Percentiles rank a stretch among this genome's conserved stretches.
Evolutionary conservation across 2,888 invertebrate genomes (phyloP).

Genomic region (Oscheius sp.): DNA sequence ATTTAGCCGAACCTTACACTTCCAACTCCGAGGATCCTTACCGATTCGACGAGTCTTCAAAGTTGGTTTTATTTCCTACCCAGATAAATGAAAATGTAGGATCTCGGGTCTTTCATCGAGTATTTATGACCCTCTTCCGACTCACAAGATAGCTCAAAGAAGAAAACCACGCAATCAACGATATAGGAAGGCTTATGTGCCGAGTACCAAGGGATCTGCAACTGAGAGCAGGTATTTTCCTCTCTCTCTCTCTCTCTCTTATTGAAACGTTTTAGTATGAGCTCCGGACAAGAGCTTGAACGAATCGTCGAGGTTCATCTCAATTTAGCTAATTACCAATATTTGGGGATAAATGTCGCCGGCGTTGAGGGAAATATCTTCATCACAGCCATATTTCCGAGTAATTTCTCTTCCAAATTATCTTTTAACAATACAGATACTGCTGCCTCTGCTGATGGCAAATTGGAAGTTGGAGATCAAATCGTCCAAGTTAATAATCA

Average conservation of each 20-base stretch:
- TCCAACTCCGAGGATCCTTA: conserved; percentile 64
- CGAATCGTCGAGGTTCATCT: conserved; percentile 61
- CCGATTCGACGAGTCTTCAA: conserved; percentile 46
- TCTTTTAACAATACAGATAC: conserved; percentile 36
- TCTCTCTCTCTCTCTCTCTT: no score
- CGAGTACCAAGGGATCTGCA: conserved; percentile 63
- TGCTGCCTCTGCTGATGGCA: conserved; percentile 56
- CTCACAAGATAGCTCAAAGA: conserved; percentile 35
- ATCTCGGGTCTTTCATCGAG: conserved; percentile 38
- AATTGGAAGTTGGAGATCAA: conserved; percentile 65
- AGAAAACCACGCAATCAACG: conserved; percentile 51
- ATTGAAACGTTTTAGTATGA: conserved; percentile 30
- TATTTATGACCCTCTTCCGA: conserved; percentile 47
- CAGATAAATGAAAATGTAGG: neutral
- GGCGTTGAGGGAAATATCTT: conserved; percentile 63
- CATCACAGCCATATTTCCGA: conserved; percentile 54
- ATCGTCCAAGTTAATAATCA: conserved; percentile 64
- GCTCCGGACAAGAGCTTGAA: conserved; percentile 49
- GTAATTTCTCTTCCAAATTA: neutral
- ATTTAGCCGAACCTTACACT: conserved; percentile 61
- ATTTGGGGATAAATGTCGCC: conserved; percentile 61
- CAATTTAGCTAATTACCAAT: conserved; percentile 49
- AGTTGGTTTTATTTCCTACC: neutral
- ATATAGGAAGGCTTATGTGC: conserved; percentile 61
- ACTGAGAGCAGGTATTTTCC: conserved; percentile 60